These are phyloP conservation scores for Machimus rusticus DNA, from an alignment of 2,888 invertebrate species.

Conservation along the genomic window DNA sequence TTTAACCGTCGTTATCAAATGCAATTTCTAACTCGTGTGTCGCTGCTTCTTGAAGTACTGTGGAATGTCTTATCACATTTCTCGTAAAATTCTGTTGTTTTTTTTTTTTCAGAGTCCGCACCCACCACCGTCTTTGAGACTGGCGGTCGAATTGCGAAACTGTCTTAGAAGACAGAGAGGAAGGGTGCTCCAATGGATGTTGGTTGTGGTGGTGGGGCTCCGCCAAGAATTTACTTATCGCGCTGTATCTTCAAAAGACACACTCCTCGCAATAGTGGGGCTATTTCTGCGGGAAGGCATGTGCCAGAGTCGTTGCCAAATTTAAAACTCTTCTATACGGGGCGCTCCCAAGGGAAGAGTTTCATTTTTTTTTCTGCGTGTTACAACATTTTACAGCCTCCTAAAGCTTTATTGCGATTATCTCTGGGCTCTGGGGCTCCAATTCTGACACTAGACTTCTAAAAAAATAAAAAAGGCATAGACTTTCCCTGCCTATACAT, in stretches of 20 bases:
- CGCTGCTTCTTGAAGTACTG: neutral
- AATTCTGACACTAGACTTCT: neutral
- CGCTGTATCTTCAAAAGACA: neutral
- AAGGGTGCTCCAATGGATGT: neutral
- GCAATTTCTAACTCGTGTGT: constrained; percentile 26
- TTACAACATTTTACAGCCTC: neutral
- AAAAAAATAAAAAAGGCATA: neutral
- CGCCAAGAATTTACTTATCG: neutral
- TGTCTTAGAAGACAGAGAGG: neutral
- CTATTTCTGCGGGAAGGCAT: neutral
- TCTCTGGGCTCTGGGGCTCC: neutral
- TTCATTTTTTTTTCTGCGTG: neutral
- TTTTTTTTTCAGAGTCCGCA: neutral
- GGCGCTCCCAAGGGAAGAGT: neutral
- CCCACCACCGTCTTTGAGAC: neutral
- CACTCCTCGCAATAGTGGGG: neutral
- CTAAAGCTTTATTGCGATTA: neutral
- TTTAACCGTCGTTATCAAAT: constrained; percentile 13
- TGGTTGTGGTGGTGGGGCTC: neutral
- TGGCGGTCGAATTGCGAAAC: neutral
- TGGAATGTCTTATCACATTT: constrained; percentile 27
- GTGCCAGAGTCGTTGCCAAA: neutral
- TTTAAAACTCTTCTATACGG: neutral
- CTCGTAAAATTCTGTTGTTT: constrained; percentile 34
- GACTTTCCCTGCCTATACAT: neutral